Percentiles rank a stretch among this genome's conserved stretches.
phyloP scores from a whole-genome alignment of 2,888 invertebrate genomes.

The Napeogenes inachia region DNA sequence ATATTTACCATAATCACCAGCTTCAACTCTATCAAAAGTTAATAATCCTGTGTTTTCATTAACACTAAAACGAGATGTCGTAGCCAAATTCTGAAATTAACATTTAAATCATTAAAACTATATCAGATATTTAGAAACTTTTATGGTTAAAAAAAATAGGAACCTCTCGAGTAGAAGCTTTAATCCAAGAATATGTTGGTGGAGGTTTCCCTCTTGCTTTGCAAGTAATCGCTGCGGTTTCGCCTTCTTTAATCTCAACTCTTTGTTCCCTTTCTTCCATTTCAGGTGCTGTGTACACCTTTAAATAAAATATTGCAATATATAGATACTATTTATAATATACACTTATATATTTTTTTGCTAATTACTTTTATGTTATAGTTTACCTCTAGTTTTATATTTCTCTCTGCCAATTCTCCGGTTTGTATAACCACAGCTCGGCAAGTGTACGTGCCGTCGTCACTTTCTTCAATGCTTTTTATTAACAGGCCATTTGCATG shows the following conservation, averaged over 20 bases:
- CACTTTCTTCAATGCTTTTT: slow-evolving; percentile 85
- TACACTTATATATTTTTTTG: background rate
- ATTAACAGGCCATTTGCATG: slow-evolving; percentile 87
- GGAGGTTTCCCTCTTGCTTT: slow-evolving; percentile 90
- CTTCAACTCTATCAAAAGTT: slow-evolving; percentile 84
- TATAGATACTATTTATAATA: background rate
- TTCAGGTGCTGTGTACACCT: slow-evolving; percentile 86
- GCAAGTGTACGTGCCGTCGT: slow-evolving; percentile 92
- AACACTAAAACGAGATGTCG: slow-evolving; percentile 80
- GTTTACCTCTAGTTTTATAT: slow-evolving; percentile 87
- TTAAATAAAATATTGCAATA: slow-evolving; percentile 20
- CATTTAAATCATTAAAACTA: background rate
- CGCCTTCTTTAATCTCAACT: slow-evolving; percentile 87
- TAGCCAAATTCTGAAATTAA: slow-evolving; percentile 79
- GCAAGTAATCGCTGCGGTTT: slow-evolving; percentile 85
- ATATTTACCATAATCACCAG: slow-evolving; percentile 88
- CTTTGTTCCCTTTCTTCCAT: slow-evolving; percentile 80
- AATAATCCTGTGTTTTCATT: slow-evolving; percentile 83
- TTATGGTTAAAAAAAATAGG: background rate
- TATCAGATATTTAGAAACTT: slow-evolving; percentile 4
- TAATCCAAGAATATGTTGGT: slow-evolving; percentile 90
- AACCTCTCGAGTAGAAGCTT: slow-evolving; percentile 81
- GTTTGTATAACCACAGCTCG: slow-evolving; percentile 90
- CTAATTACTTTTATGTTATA: background rate
- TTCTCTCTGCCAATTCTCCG: slow-evolving; percentile 85